phyloP scores from a whole-genome alignment of 2,113 vertebrate species.

The Nicator chloris region DNA sequence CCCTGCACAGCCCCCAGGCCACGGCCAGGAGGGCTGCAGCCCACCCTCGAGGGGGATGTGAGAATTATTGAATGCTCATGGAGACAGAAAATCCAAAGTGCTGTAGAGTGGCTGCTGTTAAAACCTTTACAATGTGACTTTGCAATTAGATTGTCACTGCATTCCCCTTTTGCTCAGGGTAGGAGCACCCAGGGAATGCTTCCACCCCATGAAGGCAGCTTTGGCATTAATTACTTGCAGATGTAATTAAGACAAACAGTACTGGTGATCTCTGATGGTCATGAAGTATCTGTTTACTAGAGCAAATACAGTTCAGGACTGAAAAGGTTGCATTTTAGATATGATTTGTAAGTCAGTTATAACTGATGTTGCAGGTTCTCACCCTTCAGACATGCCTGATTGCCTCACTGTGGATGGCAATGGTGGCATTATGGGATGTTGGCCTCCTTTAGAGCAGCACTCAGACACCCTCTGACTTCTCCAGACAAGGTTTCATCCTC shows the following conservation, averaged over 20 bases:
- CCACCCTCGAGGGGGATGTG: neutral
- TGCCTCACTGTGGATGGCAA: neutral
- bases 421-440: neutral
- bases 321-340: neutral
- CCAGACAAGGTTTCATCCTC: neutral
- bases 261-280: neutral
- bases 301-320: neutral
- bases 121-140: slow-evolving; percentile 31
- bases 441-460: neutral
- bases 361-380: neutral
- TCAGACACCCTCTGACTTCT: neutral
- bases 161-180: neutral
- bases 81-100: slow-evolving; percentile 17
- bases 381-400: neutral
- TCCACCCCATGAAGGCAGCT: neutral
- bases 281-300: neutral
- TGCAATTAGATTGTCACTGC: neutral
- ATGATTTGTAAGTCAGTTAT: neutral
- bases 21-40: too few relatives aligned
- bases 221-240: slow-evolving; percentile 38
- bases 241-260: slow-evolving; percentile 50
- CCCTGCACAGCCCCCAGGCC: too few relatives aligned
- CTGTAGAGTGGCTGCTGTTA: neutral
- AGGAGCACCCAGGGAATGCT: slow-evolving; percentile 28
- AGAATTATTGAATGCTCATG: slow-evolving; percentile 16